Evolutionary conservation across 2,113 vertebrate genomes (phyloP), one percentile per base, ranked within the genome.

Genomic region (Sphaerodactylus townsendi): DNA sequence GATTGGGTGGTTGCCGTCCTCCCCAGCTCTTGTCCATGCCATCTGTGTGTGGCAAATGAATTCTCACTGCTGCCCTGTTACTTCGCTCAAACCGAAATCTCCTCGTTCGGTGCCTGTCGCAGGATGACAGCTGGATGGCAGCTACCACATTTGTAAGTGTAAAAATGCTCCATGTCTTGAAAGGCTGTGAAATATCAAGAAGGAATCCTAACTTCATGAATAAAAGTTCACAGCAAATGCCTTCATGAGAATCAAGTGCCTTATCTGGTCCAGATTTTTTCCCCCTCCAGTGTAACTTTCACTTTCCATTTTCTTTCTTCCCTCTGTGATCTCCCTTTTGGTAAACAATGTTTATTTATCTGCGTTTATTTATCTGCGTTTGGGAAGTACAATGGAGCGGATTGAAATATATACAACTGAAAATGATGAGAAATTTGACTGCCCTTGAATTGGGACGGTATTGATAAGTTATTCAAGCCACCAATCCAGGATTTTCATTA

Each of bases 191-290:
- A 37, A 70, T 83, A 70, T 0, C 1, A 0, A 37, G 35, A 6
- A 14, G 1, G 0, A 2, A 21, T 14, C 84, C 56, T 64, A 56
- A 62, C 50, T 2, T 53, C 73, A 44, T 84, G 64, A 75, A 59
- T 66, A 14, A n/a, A 69, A 84, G 78, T 33, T 41, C 39, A 37
- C 15, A 78, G 59, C 37, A 48, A 1, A n/a, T 44, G 77, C 1
- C 21, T 30, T n/a, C 35, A 65, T 59, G 48, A 23, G 81, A 86
- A 90, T 30, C 72, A 82, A 85, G 66, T 85, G 10, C 65, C 41
- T 1, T 41, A 64, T 78, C 64, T 64, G 41, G 39, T 41, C 28
- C 2, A 21, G 15, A 39, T 19, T 44, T 23, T 3, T 78, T n/a
- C n/a, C n/a, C n/a, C n/a, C n/a, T n/a, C 25, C 6, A 30, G 13